Percentiles rank a stretch among this genome's conserved stretches.
phyloP scores from a whole-genome alignment of 2,888 invertebrate genomes.

The Ectemnius continuus region DNA sequence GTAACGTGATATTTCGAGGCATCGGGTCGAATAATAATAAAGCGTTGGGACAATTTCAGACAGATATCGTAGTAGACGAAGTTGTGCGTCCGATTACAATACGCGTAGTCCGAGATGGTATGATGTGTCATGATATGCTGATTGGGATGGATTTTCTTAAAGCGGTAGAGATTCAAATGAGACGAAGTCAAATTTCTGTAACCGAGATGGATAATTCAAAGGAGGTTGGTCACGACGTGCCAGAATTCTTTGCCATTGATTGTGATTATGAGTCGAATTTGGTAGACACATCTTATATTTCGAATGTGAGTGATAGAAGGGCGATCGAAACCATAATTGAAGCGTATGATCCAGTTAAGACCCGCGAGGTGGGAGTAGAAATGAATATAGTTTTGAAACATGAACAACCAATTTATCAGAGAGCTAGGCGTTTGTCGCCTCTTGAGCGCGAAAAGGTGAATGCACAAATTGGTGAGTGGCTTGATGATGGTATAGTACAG shows the following conservation, averaged over 20 bases:
- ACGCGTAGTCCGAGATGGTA: background rate
- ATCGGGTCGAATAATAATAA: background rate
- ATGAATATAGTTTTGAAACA: constrained; percentile 40
- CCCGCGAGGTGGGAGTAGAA: background rate
- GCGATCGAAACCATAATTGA: background rate
- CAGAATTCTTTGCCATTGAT: too few species aligned
- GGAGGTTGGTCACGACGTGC: too few species aligned
- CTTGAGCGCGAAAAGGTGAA: constrained; percentile 28
- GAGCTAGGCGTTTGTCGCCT: constrained; percentile 31
- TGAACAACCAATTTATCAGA: constrained; percentile 38
- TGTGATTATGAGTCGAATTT: too few species aligned
- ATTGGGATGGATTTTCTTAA: background rate
- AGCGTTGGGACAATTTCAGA: background rate
- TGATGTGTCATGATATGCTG: too few species aligned
- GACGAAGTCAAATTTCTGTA: background rate
- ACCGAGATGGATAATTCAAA: background rate
- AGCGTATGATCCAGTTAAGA: background rate
- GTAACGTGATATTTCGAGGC: background rate
- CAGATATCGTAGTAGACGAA: background rate
- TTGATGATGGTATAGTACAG: constrained; percentile 30
- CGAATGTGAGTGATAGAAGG: too few species aligned
- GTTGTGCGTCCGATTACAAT: background rate
- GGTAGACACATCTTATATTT: too few species aligned
- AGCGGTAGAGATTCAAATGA: background rate
- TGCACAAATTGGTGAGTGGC: constrained; percentile 30